Conservation (phyloP, 2,797 vertebrate genomes). For the Cynopterus sphinx region DNA sequence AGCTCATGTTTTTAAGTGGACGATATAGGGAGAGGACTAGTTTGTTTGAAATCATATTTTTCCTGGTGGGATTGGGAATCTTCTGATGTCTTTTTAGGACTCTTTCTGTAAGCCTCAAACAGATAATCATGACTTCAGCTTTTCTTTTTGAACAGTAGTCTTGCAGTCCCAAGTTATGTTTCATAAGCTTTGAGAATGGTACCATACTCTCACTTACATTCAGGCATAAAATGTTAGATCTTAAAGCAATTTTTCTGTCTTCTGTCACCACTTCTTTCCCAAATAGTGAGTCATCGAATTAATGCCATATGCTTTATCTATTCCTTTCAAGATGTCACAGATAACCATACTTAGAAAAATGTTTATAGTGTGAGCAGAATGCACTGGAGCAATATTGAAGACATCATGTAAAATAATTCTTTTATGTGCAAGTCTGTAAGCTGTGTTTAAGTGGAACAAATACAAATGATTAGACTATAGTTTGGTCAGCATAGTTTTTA, state of each 20-base stretch:
- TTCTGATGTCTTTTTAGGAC: not conserved
- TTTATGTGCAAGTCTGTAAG: not conserved
- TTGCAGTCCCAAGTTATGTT: not conserved
- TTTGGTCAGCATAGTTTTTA: slow-evolving; percentile 31
- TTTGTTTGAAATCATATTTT: not conserved
- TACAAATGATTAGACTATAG: not conserved
- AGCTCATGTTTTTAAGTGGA: not conserved
- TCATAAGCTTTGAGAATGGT: not conserved
- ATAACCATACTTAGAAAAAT: not conserved
- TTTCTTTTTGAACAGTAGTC: slow-evolving; percentile 18
- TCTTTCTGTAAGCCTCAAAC: not conserved
- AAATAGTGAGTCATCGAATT: not conserved
- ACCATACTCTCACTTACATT: not conserved
- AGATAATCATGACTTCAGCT: not conserved
- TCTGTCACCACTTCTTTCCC: accelerated
- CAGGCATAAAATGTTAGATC: not conserved
- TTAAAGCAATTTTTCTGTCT: not conserved
- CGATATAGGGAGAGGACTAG: not conserved
- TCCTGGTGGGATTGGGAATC: not conserved
- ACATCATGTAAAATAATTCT: not conserved
- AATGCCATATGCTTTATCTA: not conserved
- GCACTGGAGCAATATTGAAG: not conserved
- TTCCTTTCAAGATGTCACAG: slow-evolving; percentile 12
- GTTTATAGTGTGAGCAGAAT: not conserved
- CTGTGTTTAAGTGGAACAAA: not conserved